phyloP scores from a whole-genome alignment of 1,140 invertebrate species.

The Heliconius melpomene region DNA sequence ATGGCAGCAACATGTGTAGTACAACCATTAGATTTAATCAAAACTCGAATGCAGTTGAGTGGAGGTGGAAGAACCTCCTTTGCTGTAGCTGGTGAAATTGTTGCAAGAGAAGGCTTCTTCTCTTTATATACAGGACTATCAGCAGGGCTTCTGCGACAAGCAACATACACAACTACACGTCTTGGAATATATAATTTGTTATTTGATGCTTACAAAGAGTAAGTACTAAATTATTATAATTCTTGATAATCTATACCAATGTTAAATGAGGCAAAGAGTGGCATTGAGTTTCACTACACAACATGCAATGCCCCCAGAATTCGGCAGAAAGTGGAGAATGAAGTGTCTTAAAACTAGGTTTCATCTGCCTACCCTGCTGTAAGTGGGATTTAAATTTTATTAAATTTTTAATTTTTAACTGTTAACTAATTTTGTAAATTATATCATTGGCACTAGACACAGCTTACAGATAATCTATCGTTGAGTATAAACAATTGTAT shows the following conservation, averaged over 20 bases:
- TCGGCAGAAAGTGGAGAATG: no score
- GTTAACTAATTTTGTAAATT: no score
- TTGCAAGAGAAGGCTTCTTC: slow-evolving; percentile 93
- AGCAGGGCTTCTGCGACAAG: slow-evolving; percentile 95
- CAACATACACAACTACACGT: slow-evolving; percentile 98
- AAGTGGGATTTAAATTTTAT: no score
- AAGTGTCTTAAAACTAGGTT: no score
- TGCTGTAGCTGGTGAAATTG: slow-evolving; percentile 89
- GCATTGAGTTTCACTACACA: no score
- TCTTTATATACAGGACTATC: slow-evolving; percentile 95
- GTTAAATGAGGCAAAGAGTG: no score
- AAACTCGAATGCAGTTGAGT: slow-evolving; percentile 99
- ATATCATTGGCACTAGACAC: no score
- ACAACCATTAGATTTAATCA: slow-evolving; percentile 98
- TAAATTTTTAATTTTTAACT: no score
- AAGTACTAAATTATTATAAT: slow-evolving; percentile 31
- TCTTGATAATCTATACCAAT: background rate
- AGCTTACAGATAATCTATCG: no score
- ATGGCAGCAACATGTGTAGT: slow-evolving; percentile 98
- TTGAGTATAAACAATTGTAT: no score
- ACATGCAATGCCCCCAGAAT: no score
- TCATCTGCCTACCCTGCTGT: no score
- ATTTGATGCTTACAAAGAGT: slow-evolving; percentile 88
- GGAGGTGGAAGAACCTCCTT: slow-evolving; percentile 88
- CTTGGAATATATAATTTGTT: slow-evolving; percentile 97